These are phyloP conservation scores for Bos taurus DNA, from an alignment of 2,113 vertebrate genomes.

Conservation along the genomic window ARS-UCD2.0 NC_037343.1:54637501-54638000, in stretches of 20 bases:
- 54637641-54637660: too few species aligned
- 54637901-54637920: background rate
- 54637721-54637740: background rate
- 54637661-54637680: too few species aligned
- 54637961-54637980: background rate
- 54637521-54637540: too few species aligned
- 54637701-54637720: too few species aligned
- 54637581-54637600: too few species aligned
- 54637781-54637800: background rate
- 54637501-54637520: too few species aligned
- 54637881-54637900: background rate
- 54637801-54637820: background rate
- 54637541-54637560: too few species aligned
- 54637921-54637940: too few species aligned
- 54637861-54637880: background rate
- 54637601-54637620: too few species aligned
- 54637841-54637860: background rate
- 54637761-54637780: accelerated
- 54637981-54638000: background rate
- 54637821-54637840: background rate
- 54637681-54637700: too few species aligned
- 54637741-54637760: background rate
- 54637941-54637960: background rate
- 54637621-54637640: too few species aligned
- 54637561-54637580: too few species aligned